Base-by-base conservation (phyloP, 2,797 vertebrate species). In the Tolypeutes matacus region DNA sequence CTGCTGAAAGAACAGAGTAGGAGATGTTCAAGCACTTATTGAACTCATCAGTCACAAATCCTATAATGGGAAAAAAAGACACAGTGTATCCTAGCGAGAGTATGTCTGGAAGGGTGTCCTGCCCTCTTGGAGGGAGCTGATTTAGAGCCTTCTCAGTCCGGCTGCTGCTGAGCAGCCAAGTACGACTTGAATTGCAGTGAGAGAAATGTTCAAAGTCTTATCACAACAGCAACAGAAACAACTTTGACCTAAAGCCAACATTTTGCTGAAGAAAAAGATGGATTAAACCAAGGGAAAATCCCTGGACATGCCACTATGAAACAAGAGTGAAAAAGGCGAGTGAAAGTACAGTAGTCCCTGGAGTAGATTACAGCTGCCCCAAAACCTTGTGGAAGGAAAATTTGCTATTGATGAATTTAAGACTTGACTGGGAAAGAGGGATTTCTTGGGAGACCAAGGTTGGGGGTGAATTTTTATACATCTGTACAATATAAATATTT, bases 1-100 rank as follows among this genome's bases (percentile, higher is more conserved):
- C 87, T 90, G 85, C 51, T 81, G 77, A 92, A 93, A 96, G 91
- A 94, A 90, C 73, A 83, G 92, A 94, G 77, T 56, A 29, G 77
- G 78, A 77, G 81, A 92, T 20, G 64, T 9, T 76, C n/a, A 76
- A 95, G 73, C 34, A 53, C 77, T 97, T 80, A 86, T 11, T 58
- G 69, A 89, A 73, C 67, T 76, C 65, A 69, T 86, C 62, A 76
- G 65, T 94, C 78, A 72, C 25, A 90, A 36, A 56, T 70, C 87
- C 23, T 23, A 42, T 4, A 21, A 15, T 36, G 53, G 15, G 12
- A 14, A 12, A 39, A 3, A 25, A 39, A 62, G 46, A 75, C 1
- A 72, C n/a, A 23, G 23, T 5, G 20, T 39, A 36, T 73, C 36
- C 72, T 36, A 27, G 89, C 60, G 69, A 51, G 13, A 0, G 1